Conservation (phyloP, 2,888 invertebrate genomes). For the Xanthorhoe designata region DNA sequence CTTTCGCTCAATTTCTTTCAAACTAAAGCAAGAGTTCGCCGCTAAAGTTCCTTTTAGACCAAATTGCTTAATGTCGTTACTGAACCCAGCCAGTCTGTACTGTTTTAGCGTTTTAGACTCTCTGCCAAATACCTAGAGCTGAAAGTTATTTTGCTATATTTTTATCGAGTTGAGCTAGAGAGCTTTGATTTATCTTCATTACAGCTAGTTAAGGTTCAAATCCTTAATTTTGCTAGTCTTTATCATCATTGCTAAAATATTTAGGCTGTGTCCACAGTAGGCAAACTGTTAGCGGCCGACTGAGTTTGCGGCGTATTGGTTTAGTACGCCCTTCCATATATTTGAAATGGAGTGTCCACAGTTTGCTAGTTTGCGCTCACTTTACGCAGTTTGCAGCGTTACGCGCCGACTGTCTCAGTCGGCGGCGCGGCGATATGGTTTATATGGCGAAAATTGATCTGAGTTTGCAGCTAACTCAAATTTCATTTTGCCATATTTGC, state of each 20-base stretch:
- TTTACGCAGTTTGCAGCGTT: no score
- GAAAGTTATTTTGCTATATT: neutral
- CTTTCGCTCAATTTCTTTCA: conserved; percentile 29
- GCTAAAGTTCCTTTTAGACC: conserved; percentile 17
- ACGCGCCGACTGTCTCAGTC: no score
- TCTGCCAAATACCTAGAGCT: neutral
- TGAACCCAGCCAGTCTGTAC: neutral
- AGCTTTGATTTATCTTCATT: neutral
- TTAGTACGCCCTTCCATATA: no score
- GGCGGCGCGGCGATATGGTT: no score
- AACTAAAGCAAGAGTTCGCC: conserved; percentile 24
- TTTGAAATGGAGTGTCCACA: no score
- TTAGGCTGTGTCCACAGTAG: no score
- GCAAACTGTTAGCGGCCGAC: no score
- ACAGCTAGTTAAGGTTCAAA: neutral
- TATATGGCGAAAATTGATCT: no score
- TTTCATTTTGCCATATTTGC: no score
- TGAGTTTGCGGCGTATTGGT: no score
- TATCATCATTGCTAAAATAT: conserved; percentile 8
- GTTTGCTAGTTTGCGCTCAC: no score
- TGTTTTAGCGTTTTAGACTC: conserved; percentile 9
- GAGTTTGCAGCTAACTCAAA: no score
- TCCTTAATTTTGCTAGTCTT: neutral
- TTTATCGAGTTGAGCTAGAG: neutral
- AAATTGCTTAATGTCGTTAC: conserved; percentile 20